phyloP scores from a whole-genome alignment of 2,113 vertebrate species.

The Fulica atra region DNA sequence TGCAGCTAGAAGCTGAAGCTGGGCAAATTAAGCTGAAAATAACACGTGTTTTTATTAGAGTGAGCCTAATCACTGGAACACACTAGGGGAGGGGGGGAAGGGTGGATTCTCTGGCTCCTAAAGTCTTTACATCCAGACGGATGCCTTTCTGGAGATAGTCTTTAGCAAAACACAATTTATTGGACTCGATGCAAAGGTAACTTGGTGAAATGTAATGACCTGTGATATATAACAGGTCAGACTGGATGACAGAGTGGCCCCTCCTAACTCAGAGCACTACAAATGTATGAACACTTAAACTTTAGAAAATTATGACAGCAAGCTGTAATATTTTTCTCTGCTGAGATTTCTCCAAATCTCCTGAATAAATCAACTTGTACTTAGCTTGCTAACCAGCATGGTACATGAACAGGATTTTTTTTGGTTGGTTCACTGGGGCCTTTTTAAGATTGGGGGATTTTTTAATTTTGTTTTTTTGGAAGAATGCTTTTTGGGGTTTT shows the following conservation, averaged over 20 bases:
- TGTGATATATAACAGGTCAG: conserved; percentile 48
- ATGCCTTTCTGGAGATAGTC: conserved; percentile 41
- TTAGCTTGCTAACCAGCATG: background rate
- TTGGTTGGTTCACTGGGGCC: background rate
- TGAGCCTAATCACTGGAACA: conserved; percentile 4
- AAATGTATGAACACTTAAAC: conserved; percentile 19
- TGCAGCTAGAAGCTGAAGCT: background rate
- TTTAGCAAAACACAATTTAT: background rate
- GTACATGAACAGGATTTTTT: background rate
- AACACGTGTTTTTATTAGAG: conserved; percentile 30
- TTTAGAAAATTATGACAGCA: conserved; percentile 25
- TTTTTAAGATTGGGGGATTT: background rate
- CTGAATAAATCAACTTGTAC: conserved; percentile 15
- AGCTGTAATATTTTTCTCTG: conserved; percentile 19
- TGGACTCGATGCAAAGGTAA: background rate
- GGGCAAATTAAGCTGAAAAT: conserved; percentile 35
- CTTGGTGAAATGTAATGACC: conserved; percentile 56
- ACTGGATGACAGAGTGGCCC: background rate
- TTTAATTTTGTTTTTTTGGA: background rate
- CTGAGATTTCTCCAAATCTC: conserved; percentile 3
- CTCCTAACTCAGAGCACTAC: conserved; percentile 14
- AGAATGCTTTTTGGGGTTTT: background rate
- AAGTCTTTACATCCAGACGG: background rate
- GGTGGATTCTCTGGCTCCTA: conserved; percentile 12
- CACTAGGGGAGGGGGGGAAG: background rate